These are phyloP conservation scores for Opisthograptis luteolata DNA, from an alignment of 2,888 invertebrate genomes.

Conservation along the genomic window DNA sequence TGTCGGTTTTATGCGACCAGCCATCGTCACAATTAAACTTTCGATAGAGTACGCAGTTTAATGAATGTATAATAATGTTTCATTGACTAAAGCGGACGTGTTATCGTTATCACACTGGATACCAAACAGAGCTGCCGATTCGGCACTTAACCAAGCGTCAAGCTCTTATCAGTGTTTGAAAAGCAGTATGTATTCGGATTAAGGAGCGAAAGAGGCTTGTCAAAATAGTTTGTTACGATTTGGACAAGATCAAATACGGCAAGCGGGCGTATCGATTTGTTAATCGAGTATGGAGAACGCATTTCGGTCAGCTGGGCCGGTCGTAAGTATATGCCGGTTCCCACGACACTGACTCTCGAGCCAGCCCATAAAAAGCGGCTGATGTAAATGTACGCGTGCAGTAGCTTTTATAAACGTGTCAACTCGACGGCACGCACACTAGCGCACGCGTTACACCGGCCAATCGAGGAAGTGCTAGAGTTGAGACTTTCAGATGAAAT, in stretches of 20 bases:
- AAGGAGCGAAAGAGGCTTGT: conserved; percentile 60
- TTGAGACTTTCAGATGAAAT: neutral
- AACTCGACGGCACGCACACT: conserved; percentile 40
- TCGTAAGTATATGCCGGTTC: conserved; percentile 81
- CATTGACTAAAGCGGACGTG: too few relatives aligned
- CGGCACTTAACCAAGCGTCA: conserved; percentile 43
- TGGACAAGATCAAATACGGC: conserved; percentile 66
- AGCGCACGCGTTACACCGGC: conserved; percentile 8
- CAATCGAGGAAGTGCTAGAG: conserved; percentile 32
- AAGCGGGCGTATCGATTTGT: conserved; percentile 78
- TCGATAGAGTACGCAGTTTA: conserved; percentile 62
- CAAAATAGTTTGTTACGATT: conserved; percentile 61
- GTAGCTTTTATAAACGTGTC: conserved; percentile 75
- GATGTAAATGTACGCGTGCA: conserved; percentile 78
- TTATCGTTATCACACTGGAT: conserved; percentile 68
- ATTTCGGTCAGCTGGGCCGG: conserved; percentile 82
- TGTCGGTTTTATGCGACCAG: conserved; percentile 46
- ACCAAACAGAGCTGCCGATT: conserved; percentile 57
- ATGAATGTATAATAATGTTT: conserved; percentile 68
- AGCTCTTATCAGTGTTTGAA: conserved; percentile 50
- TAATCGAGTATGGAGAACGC: conserved; percentile 82
- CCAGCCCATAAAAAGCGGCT: conserved; percentile 79
- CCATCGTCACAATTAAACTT: conserved; percentile 60
- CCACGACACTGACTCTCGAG: conserved; percentile 80
- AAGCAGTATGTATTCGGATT: conserved; percentile 47